These are phyloP conservation scores for Crioceris asparagi DNA, from an alignment of 2,888 invertebrate species.

Conservation along the genomic window DNA sequence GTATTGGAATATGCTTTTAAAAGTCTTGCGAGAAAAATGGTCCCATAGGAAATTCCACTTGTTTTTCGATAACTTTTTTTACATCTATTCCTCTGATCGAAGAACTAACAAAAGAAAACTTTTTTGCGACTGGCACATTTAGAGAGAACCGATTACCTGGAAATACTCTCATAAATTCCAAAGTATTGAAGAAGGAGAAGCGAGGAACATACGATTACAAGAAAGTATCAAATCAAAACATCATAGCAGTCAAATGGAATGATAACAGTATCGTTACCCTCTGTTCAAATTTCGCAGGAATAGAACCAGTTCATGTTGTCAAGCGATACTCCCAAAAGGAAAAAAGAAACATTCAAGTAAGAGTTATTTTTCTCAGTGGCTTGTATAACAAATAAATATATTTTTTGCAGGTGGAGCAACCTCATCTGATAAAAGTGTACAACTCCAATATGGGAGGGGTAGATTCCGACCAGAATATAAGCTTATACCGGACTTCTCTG, in stretches of 20 bases:
- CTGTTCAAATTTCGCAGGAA: conserved; percentile 9
- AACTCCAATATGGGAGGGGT: conserved; percentile 24
- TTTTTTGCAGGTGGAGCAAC: conserved; percentile 14
- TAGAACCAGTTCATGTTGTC: conserved; percentile 7
- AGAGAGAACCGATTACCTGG: conserved; percentile 10
- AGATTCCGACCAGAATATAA: too few species aligned
- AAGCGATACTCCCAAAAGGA: conserved; percentile 11
- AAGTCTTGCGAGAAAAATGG: background rate
- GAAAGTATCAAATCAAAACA: conserved; percentile 3
- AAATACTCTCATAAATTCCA: conserved; percentile 3
- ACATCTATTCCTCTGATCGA: conserved; percentile 11
- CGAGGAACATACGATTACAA: conserved; percentile 13
- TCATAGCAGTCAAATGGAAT: conserved; percentile 12
- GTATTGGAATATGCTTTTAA: background rate
- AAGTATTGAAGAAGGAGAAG: conserved; percentile 7
- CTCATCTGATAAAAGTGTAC: conserved; percentile 17
- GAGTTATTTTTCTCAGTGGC: too few species aligned
- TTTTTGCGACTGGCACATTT: conserved; percentile 12
- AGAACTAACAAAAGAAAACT: conserved; percentile 6
- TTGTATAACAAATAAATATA: too few species aligned
- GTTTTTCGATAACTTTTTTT: conserved; percentile 15
- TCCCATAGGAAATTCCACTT: background rate
- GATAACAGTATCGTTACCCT: conserved; percentile 18
- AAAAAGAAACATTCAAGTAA: conserved; percentile 15
- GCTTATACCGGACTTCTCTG: too few species aligned